Evolutionary conservation across 2,797 vertebrate species (phyloP).

Genomic region (Antennarius maculatus): DNA sequence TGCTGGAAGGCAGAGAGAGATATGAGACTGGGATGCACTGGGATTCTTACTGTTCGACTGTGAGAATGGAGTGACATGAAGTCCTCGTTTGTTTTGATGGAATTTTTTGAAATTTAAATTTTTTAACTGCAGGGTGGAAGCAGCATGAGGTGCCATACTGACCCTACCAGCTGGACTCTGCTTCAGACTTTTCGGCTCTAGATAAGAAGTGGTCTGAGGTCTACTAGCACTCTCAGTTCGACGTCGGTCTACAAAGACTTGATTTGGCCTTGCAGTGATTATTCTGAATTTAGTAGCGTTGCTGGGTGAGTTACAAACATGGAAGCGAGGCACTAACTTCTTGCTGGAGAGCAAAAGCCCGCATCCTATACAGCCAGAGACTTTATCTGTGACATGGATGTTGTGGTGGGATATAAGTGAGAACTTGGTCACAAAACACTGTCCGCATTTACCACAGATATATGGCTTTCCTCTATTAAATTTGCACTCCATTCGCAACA

Average conservation of each 20-base stretch:
- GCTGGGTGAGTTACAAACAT: conserved; percentile 63
- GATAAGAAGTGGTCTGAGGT: background rate
- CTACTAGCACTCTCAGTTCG: background rate
- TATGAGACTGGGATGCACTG: background rate
- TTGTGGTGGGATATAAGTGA: conserved; percentile 66
- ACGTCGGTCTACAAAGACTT: background rate
- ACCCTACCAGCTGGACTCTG: conserved; percentile 1
- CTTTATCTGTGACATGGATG: conserved; percentile 62
- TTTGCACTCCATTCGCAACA: conserved; percentile 43
- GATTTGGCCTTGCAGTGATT: conserved; percentile 42
- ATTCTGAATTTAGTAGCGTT: conserved; percentile 57
- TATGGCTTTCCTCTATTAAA: conserved; percentile 57
- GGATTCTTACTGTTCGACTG: conserved; percentile 27
- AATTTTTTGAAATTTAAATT: conserved; percentile 31
- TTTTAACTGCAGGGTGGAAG: conserved; percentile 33
- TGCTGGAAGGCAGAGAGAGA: background rate
- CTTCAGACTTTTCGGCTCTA: conserved; percentile 33
- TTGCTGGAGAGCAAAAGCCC: conserved; percentile 75
- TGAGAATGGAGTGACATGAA: background rate
- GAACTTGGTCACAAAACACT: conserved; percentile 55
- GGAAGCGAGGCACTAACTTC: conserved; percentile 71
- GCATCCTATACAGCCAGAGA: conserved; percentile 77
- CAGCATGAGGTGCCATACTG: background rate
- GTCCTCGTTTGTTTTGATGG: conserved; percentile 10
- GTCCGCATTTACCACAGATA: conserved; percentile 69